phyloP scores from a whole-genome alignment of 2,888 invertebrate species.

The Beris chalybata region DNA sequence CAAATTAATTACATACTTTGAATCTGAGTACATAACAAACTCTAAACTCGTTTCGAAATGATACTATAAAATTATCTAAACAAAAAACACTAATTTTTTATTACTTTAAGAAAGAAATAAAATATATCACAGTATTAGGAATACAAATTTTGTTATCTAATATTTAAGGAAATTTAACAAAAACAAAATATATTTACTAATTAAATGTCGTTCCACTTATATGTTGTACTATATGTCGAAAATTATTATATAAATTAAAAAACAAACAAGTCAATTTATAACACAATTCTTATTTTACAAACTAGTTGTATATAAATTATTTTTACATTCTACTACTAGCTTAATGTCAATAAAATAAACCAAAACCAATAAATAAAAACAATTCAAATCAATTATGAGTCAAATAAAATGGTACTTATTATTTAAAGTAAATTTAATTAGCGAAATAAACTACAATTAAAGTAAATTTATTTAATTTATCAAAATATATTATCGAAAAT shows the following conservation, averaged over 20 bases:
- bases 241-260: neutral
- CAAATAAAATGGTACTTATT: neutral
- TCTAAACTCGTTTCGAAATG: neutral
- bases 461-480: neutral
- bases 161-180: constrained; percentile 5
- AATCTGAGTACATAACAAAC: no score
- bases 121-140: neutral
- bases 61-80: neutral
- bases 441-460: neutral
- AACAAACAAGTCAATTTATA: constrained; percentile 9
- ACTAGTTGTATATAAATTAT: constrained; percentile 11
- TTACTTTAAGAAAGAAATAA: neutral
- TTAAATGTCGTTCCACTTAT: neutral
- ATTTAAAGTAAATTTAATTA: neutral
- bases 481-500: constrained; percentile 1
- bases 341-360: constrained; percentile 8
- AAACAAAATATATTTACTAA: neutral
- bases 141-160: constrained; percentile 22
- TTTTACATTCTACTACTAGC: neutral
- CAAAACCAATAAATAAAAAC: constrained; percentile 3
- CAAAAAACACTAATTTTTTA: neutral
- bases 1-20: no score
- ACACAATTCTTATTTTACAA: neutral
- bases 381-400: constrained; percentile 1
- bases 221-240: neutral